A percentile compares a stretch with the other conserved stretches of the same genome.
Evolutionary conservation across 1,140 invertebrate genomes (phyloP).

Genomic region (Anastrepha ludens): DNA sequence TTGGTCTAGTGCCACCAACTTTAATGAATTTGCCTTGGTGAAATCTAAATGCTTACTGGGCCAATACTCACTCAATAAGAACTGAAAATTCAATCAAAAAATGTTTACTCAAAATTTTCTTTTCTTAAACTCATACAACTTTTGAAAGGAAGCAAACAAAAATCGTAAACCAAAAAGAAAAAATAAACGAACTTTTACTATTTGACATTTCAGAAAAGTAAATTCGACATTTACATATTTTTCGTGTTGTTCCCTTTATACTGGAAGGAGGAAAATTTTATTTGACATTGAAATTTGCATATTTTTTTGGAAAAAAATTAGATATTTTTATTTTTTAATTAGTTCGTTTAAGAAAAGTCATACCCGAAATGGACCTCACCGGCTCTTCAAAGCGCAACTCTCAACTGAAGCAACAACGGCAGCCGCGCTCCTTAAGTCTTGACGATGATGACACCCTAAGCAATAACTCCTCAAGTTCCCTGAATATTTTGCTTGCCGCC

Average conservation of each 20-base stretch:
- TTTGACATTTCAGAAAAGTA: background rate
- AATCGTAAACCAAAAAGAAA: background rate
- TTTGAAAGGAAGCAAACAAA: too few species aligned
- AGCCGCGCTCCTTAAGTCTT: constrained; percentile 4
- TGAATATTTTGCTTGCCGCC: background rate
- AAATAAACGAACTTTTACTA: background rate
- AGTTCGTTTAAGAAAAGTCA: background rate
- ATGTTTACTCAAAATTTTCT: background rate
- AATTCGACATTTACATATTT: background rate
- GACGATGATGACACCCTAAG: constrained; percentile 54
- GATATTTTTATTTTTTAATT: constrained; percentile 6
- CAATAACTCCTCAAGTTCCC: constrained; percentile 25
- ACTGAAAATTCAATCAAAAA: too few species aligned
- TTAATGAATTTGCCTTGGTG: too few species aligned
- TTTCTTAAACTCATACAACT: background rate
- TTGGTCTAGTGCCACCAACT: too few species aligned
- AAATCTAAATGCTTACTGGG: too few species aligned
- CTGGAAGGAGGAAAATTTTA: constrained; percentile 2
- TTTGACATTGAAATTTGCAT: background rate
- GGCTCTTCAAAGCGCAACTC: background rate
- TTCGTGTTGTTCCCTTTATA: background rate
- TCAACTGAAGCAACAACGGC: too few species aligned
- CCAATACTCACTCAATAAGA: too few species aligned
- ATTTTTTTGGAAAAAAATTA: background rate
- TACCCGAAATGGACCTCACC: constrained; percentile 3